Evolutionary conservation across 1,140 invertebrate genomes (phyloP).

Genomic region (Mamestra configurata): DNA sequence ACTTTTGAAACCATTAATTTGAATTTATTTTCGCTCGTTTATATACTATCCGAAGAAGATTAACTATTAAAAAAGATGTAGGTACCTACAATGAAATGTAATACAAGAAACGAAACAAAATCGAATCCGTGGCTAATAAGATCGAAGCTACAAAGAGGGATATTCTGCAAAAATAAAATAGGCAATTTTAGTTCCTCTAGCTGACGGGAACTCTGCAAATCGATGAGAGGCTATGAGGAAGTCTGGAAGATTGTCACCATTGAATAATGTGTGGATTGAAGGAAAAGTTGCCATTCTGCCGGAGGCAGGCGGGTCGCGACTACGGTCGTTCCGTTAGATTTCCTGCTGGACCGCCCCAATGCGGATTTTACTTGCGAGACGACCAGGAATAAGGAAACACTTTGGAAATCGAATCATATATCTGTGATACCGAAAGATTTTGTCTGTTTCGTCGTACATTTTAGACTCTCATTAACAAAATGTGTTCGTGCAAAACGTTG

Average conservation of each 20-base stretch:
- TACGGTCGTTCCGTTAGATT: background rate
- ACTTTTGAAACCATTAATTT: no score
- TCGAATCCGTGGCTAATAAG: background rate
- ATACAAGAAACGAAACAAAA: background rate
- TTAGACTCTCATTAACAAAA: constrained; percentile 8
- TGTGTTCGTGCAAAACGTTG: constrained; percentile 6
- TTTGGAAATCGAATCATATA: background rate
- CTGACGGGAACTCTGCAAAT: background rate
- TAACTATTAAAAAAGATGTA: no score
- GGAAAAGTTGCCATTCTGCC: constrained; percentile 17
- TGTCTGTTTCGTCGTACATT: background rate
- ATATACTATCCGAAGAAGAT: no score
- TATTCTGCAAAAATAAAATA: background rate
- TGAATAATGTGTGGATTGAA: constrained; percentile 30
- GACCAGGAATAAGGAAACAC: constrained; percentile 1
- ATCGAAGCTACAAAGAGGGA: background rate
- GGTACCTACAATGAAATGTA: no score
- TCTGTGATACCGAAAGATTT: background rate
- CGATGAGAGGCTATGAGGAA: background rate
- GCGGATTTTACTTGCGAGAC: background rate
- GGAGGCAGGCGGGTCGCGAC: background rate
- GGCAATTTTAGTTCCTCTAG: background rate
- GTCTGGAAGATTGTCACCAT: background rate
- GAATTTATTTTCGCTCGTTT: no score
- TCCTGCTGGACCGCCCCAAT: background rate